phyloP scores from a whole-genome alignment of 2,888 invertebrate genomes.

The Toxonevra muliebris region DNA sequence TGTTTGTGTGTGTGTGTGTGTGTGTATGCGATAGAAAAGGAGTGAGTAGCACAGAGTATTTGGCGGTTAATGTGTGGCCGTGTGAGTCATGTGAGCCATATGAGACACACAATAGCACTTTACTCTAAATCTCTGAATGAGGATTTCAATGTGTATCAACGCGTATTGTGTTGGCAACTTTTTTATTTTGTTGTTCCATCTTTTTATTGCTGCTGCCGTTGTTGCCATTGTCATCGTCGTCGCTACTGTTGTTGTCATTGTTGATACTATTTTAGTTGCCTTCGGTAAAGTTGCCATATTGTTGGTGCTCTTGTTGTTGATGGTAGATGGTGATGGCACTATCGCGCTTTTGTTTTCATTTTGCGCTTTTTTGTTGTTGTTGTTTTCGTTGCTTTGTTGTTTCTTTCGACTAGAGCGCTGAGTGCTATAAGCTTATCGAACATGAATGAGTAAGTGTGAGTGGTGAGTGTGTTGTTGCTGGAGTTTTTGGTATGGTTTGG shows the following conservation, averaged over 20 bases:
- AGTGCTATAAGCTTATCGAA: conserved; percentile 4
- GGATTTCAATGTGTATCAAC: neutral
- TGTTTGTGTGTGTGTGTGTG: neutral
- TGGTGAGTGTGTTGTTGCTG: neutral
- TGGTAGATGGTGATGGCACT: conserved; percentile 24
- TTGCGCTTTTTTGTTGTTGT: neutral
- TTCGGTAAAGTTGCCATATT: conserved; percentile 2
- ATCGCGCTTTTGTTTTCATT: conserved; percentile 8
- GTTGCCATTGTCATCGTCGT: neutral
- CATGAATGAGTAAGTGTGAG: neutral
- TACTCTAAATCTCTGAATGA: no score
- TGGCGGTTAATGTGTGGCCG: neutral
- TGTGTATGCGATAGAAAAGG: neutral
- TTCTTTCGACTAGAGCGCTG: neutral
- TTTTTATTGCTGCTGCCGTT: conserved; percentile 12
- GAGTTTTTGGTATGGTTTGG: neutral
- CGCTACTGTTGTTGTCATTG: conserved; percentile 25
- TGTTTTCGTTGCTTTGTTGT: neutral
- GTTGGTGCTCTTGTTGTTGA: conserved; percentile 26
- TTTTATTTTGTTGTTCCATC: conserved; percentile 29
- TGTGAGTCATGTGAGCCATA: neutral
- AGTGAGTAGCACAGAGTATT: neutral
- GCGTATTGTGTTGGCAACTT: neutral
- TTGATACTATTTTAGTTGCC: conserved; percentile 1
- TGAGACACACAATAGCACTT: no score